Percentiles rank a stretch among this genome's conserved stretches.
Evolutionary conservation across 2,113 vertebrate genomes (phyloP).

Genomic region (Polypterus bichir): DNA sequence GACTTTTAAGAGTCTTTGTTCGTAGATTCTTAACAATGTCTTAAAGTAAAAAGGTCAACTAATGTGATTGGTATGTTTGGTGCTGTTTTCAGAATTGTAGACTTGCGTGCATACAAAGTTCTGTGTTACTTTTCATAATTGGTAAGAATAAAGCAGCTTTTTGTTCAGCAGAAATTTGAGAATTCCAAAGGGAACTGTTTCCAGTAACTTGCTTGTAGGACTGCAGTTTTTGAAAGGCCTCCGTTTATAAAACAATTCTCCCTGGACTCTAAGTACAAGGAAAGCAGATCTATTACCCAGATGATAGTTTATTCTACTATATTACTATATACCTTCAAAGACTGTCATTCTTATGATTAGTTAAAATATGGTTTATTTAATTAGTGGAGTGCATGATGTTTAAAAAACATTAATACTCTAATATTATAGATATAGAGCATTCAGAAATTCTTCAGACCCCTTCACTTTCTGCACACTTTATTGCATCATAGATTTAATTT

Average conservation of each 20-base stretch:
- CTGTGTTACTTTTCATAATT: conserved; percentile 23
- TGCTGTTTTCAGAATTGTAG: conserved; percentile 19
- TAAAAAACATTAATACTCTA: too few relatives aligned
- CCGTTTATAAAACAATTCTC: conserved; percentile 8
- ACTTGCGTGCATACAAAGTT: conserved; percentile 10
- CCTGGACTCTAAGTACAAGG: conserved; percentile 9
- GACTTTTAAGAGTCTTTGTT: too few relatives aligned
- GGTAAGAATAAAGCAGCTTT: conserved; percentile 32
- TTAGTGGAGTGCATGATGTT: too few relatives aligned
- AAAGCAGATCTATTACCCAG: conserved; percentile 10
- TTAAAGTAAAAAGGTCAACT: conserved; percentile 1
- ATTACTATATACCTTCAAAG: conserved; percentile 1
- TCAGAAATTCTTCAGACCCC: too few relatives aligned
- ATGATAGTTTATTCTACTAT: neutral
- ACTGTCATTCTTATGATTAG: neutral
- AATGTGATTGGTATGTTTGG: neutral
- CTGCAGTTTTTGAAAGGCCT: conserved; percentile 15
- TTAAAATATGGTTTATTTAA: neutral
- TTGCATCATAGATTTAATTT: too few relatives aligned
- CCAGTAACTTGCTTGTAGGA: conserved; percentile 28
- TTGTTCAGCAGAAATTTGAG: conserved; percentile 34
- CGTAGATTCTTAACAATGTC: too few relatives aligned
- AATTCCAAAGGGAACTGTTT: conserved; percentile 27
- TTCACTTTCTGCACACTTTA: too few relatives aligned
- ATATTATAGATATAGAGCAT: too few relatives aligned